Base-by-base conservation (phyloP, 1,140 invertebrate genomes). In the Calosoma granatense region DNA sequence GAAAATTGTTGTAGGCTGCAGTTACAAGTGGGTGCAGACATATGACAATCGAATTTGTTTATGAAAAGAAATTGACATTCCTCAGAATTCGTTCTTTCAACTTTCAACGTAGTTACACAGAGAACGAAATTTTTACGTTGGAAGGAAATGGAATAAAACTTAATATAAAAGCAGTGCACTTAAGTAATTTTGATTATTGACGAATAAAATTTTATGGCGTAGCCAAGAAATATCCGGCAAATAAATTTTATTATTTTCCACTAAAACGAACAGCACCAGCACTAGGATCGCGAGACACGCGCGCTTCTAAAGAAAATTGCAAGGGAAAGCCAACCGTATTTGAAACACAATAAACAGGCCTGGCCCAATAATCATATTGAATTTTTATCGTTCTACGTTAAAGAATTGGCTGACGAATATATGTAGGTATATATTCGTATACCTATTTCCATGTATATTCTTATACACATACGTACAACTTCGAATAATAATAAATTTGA, bases 141-240 rank as follows among this genome's bases (percentile, higher is more conserved):
- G 26, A 9, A 36, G 26, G 26, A 36, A 36, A 36, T n/a, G 26
- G 26, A n/a, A 36, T 6, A 36, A 36, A 47, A 47, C 41, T 47
- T 47, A 47, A 47, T 47, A 47, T 47, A 47, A 47, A 47, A 47
- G 41, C 41, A 17, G 6, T 12, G 17, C 41, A 47, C 41, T 47
- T 47, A 47, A 47, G 41, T 47, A 47, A 47, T 47, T 47, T 47
- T 47, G 41, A 47, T 47, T 47, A 47, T 47, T 47, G 9, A 17
- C 17, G 41, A 47, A 47, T 47, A 47, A 47, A 47, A 17, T 47
- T 47, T 47, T 47, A 47, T 47, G 15, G 41, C 41, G 17, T 12
- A 47, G 41, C 6, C 3, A 17, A 17, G 3, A 17, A 47, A 47
- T 47, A 12, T 47, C 41, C 41, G 41, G 3, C 41, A 17, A 4